Evolutionary conservation across 2,888 invertebrate species (phyloP), one percentile per base, ranked within the genome.

Genomic region (Drosophila yooni): DNA sequence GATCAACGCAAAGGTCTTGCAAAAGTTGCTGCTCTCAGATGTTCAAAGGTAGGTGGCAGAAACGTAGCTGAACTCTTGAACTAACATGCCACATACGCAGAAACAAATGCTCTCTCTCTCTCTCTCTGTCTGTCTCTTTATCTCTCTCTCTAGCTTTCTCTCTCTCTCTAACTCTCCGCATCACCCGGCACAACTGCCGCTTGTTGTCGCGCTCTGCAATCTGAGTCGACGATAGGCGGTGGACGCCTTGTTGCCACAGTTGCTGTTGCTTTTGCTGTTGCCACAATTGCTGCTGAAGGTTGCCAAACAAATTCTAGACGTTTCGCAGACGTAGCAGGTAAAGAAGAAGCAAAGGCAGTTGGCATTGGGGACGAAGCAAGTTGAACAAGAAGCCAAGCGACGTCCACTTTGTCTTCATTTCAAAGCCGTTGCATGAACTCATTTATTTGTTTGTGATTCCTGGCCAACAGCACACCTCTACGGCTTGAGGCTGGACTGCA

Each of bases 381-480:
- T 21, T 29, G 40, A 51, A 40, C 31, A 21, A 29, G 29, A 57
- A 51, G 51, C 29, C 43, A 74, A 72, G 71, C 73, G 76, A 81
- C 87, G 74, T 70, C 61, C 81, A 82, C 75, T 88, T 88, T 88
- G 85, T 88, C 89, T 88, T 89, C 85, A 89, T 84, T 88, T 88
- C 89, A 90, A 84, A 81, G 75, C 56, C 68, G 81, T 70, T 70
- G 91, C 90, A 88, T 83, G 88, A 85, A 91, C 90, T 91, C 88
- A 88, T 91, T 88, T 88, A 88, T 88, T 90, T 88, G 83, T 82
- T 85, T 84, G 85, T 90, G 91, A 88, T 88, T 90, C 80, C 88
- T 90, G 76, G 73, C 76, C 78, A 67, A 43, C 51, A 81, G 76
- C 91, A 89, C 90, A 81, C 87, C 89, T 79, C 50, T 60, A 27